These are phyloP conservation scores for Plutella xylostella DNA, from an alignment of 2,888 invertebrate species.

Conservation along the genomic window DNA sequence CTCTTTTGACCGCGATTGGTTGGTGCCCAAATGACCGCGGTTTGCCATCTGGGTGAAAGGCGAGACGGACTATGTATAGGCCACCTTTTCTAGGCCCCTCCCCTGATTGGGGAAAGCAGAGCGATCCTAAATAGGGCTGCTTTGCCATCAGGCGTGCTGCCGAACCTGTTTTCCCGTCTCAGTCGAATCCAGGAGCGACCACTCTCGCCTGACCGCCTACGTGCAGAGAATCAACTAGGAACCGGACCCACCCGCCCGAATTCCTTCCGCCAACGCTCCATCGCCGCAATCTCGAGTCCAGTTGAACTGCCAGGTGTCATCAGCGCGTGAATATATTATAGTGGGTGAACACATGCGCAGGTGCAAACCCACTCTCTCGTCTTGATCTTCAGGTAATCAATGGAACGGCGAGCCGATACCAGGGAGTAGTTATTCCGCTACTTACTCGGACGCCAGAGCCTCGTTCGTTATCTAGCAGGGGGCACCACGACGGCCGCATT, in stretches of 20 bases:
- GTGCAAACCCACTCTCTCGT: not conserved
- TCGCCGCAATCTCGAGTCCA: constrained; percentile 11
- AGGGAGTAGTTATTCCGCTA: too few species aligned
- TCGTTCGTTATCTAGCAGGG: too few species aligned
- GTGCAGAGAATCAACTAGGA: constrained; percentile 19
- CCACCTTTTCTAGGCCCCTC: constrained; percentile 14
- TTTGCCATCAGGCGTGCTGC: constrained; percentile 14
- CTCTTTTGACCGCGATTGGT: constrained; percentile 10
- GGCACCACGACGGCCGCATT: too few species aligned
- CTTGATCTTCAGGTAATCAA: not conserved
- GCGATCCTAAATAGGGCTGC: constrained; percentile 16
- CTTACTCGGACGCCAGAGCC: too few species aligned
- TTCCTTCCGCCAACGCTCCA: constrained; percentile 15
- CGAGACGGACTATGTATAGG: constrained; percentile 7
- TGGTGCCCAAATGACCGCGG: constrained; percentile 13
- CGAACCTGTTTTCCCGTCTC: constrained; percentile 15
- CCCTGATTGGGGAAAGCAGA: constrained; percentile 14
- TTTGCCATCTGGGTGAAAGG: constrained; percentile 9
- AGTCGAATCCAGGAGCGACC: constrained; percentile 19
- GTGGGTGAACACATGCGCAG: constrained; percentile 8
- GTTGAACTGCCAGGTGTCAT: constrained; percentile 11
- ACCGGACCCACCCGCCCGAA: constrained; percentile 11
- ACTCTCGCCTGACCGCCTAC: constrained; percentile 20
- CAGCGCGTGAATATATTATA: constrained; percentile 17
- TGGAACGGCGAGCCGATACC: not conserved